Base-by-base conservation (phyloP, 2,797 vertebrate genomes). In the Bucorvus abyssinicus region DNA sequence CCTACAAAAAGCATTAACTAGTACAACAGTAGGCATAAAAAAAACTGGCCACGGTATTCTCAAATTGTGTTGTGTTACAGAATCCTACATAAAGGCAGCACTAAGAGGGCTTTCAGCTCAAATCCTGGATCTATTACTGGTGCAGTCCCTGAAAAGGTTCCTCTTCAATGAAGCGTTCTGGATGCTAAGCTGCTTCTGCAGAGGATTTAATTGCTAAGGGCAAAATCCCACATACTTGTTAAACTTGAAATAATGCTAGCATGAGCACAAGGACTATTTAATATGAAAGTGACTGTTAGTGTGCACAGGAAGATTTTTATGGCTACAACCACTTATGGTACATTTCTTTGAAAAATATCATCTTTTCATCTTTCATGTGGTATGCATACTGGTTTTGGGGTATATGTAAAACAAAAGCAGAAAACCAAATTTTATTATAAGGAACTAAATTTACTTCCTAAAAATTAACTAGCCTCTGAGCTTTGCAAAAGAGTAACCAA, bases 91-190 rank as follows among this genome's bases (percentile, higher is more conserved):
- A 53, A 56, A 80, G 52, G 32, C 49, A 67, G 24, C 29, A 55
- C 8, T 20, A 53, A 38, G 19, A 38, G 47, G 23, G 12, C 10
- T 76, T 83, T 61, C 0, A 0, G 24, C 53, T 40, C n/a, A 70
- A 61, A 63, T 77, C 22, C n/a, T 76, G 59, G 34, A 60, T 8
- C 9, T 67, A 7, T 18, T 67, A n/a, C 26, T 55, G 23, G 9
- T 73, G 7, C n/a, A 50, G 32, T 45, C 22, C 50, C 60, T 61
- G 59, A 59, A 73, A 49, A 74, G 1, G 6, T 61, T 12, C 8
- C 7, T 80, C 63, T 80, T 68, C 6, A 2, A 26, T 59, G 26
- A 56, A 84, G 13, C 5, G 3, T 68, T 85, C 36, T 82, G 71
- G 32, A 47, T 45, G 24, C 27, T 56, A 49, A 89, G 21, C 11